Conservation (phyloP, 1,140 invertebrate species). For the Apis cerana region DNA sequence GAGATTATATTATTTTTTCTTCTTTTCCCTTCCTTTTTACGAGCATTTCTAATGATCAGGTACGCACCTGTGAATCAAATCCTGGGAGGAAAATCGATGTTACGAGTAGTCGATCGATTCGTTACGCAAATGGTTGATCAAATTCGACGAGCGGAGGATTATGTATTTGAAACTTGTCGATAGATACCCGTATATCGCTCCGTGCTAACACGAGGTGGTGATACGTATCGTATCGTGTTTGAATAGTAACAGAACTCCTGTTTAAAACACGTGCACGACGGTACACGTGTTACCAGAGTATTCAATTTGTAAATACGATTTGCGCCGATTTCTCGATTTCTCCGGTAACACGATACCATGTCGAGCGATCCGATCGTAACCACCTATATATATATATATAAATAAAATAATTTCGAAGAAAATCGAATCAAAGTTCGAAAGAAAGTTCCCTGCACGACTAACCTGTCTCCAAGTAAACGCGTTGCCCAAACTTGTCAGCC, state of each 20-base stretch:
- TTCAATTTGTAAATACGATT: not conserved
- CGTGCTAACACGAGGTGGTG: not conserved
- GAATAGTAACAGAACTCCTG: not conserved
- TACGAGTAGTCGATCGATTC: not conserved
- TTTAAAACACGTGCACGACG: not conserved
- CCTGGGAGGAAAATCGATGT: not conserved
- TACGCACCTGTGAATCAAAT: no score
- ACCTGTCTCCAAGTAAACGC: conserved; percentile 82
- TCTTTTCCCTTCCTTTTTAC: no score
- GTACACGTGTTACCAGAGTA: not conserved
- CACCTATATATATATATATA: no score
- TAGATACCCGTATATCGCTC: not conserved
- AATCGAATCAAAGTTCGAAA: not conserved
- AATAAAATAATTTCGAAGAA: no score
- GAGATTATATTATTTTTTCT: no score
- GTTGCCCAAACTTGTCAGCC: conserved; percentile 79
- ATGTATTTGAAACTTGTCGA: not conserved
- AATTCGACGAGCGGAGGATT: conserved; percentile 12
- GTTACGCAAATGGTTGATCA: conserved; percentile 20
- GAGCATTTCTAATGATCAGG: no score
- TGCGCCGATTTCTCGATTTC: no score
- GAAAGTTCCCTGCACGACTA: conserved; percentile 39
- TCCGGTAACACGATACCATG: no score
- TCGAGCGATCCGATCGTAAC: no score
- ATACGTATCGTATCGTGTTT: not conserved